Base-by-base conservation (phyloP, 2,113 vertebrate genomes). In the Jacana jacana region DNA sequence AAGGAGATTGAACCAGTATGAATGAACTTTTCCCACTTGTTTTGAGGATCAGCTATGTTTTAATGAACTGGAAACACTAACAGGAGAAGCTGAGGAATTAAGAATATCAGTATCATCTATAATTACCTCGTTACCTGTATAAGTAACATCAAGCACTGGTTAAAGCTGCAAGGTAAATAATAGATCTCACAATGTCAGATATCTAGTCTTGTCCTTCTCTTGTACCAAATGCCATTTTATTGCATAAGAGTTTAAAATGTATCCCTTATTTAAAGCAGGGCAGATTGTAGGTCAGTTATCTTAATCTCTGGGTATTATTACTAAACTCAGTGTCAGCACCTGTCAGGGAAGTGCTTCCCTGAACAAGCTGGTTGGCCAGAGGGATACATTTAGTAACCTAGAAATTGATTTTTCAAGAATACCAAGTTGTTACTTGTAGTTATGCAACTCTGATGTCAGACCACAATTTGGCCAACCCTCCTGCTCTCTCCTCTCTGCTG, bases 341-440 rank as follows among this genome's bases (percentile, higher is more conserved):
- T n/a, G n/a, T n/a, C n/a, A n/a, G n/a, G n/a, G n/a, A n/a, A n/a
- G 18, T 75, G 52, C 30, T 90, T 83, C 48, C n/a, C 71, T 68
- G 7, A 44, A 19, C 51, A 79, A 89, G 63, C 66, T 91, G 75
- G 76, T 37, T 52, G 54, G 58, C 14, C 44, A 57, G 27, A 11
- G 55, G 27, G 30, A 70, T 13, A 3, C 7, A 13, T 66, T 88
- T 35, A 78, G 88, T 94, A 86, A 73, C 31, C 60, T 63, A 77
- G 52, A 91, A 73, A 71, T 9, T 55, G 51, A 86, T 88, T 88
- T 93, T 94, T 88, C 42, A 71, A 40, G 79, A 88, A 63, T 40
- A 55, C 16, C 10, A 8, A 30, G 37, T 39, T 54, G 23, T 68
- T 73, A 80, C 63, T 82, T 71, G 73, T 0, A 83, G 79, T 86